Percentiles rank a stretch among this genome's conserved stretches.
Evolutionary conservation across 2,888 invertebrate genomes (phyloP).

Genomic region (Eupithecia subumbrata): DNA sequence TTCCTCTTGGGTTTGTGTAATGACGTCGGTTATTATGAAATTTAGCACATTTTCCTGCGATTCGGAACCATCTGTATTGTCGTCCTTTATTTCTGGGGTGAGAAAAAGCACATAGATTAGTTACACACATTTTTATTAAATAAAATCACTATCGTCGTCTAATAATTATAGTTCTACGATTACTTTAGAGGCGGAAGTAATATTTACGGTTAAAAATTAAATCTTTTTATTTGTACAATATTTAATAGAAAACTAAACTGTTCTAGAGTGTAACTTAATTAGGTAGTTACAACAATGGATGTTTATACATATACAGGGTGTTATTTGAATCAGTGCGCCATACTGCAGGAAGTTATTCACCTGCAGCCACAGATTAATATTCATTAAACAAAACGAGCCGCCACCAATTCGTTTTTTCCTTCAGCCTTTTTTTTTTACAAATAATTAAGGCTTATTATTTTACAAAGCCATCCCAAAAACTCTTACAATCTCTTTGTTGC

Average conservation of each 20-base stretch:
- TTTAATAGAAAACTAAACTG: not conserved
- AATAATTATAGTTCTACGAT: not conserved
- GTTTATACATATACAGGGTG: no score
- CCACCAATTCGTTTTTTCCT: no score
- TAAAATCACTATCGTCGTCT: not conserved
- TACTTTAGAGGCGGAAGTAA: not conserved
- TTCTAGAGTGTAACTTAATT: no score
- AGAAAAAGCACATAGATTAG: not conserved
- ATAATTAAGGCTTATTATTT: no score
- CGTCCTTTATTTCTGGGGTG: constrained; percentile 15
- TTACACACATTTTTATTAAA: not conserved
- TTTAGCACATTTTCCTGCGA: constrained; percentile 4
- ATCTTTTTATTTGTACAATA: not conserved
- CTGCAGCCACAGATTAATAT: no score
- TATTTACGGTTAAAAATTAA: not conserved
- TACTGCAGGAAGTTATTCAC: no score
- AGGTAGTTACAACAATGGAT: no score
- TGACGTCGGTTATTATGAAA: constrained; percentile 25
- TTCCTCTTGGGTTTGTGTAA: constrained; percentile 49
- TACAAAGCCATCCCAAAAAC: no score
- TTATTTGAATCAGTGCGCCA: no score
- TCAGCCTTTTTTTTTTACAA: no score
- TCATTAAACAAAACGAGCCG: no score
- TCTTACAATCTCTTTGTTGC: no score
- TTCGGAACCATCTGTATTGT: constrained; percentile 15